These are phyloP conservation scores for Acleris laterana DNA, from an alignment of 2,888 invertebrate genomes.

Conservation along the genomic window DNA sequence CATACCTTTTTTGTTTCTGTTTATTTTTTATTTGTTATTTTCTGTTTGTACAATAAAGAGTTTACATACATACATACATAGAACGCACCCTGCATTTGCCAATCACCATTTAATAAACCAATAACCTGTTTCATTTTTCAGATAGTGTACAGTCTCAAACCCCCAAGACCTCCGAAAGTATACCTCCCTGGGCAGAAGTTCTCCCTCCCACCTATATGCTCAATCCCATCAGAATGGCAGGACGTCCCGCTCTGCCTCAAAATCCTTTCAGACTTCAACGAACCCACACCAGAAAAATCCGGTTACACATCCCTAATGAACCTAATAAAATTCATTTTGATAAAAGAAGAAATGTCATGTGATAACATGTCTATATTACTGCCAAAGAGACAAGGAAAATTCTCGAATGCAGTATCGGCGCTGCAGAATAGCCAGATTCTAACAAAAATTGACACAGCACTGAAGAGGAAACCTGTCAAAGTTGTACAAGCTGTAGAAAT, in stretches of 20 bases:
- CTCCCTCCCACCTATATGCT: slow-evolving; percentile 25
- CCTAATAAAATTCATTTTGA: slow-evolving; percentile 29
- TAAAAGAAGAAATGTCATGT: slow-evolving; percentile 30
- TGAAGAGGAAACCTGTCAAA: slow-evolving; percentile 26
- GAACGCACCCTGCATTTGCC: too few species aligned
- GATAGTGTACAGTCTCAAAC: slow-evolving; percentile 15
- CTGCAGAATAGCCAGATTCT: slow-evolving; percentile 17
- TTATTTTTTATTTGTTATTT: too few species aligned
- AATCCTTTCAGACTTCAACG: slow-evolving; percentile 13
- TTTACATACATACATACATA: too few species aligned
- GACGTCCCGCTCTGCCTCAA: slow-evolving; percentile 13
- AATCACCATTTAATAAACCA: not conserved
- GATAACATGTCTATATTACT: slow-evolving; percentile 7
- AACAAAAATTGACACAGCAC: slow-evolving; percentile 11
- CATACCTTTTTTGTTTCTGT: too few species aligned
- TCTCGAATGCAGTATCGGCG: slow-evolving; percentile 7
- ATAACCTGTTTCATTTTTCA: slow-evolving; percentile 1
- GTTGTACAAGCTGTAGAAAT: slow-evolving; percentile 14
- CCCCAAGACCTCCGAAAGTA: slow-evolving; percentile 19
- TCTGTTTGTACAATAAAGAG: too few species aligned
- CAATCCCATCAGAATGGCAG: slow-evolving; percentile 23
- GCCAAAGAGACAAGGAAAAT: slow-evolving; percentile 2
- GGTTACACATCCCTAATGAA: slow-evolving; percentile 22
- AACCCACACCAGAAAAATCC: slow-evolving; percentile 17
- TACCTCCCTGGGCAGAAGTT: slow-evolving; percentile 20